phyloP scores from a whole-genome alignment of 2,888 invertebrate genomes.

The Gastracanthus pulcherrimus region DNA sequence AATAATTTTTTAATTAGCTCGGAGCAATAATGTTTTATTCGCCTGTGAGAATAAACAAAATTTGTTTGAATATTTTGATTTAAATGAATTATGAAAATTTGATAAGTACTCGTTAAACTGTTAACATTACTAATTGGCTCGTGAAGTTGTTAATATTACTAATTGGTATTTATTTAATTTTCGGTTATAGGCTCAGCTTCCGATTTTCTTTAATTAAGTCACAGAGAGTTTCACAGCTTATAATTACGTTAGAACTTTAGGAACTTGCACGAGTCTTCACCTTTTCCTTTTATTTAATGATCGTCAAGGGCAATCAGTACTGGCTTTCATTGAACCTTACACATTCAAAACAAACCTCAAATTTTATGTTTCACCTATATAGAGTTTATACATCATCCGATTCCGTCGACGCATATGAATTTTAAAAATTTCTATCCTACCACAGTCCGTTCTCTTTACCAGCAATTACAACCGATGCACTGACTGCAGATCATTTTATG shows the following conservation, averaged over 20 bases:
- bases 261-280: background rate
- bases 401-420: background rate
- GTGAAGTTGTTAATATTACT: no score
- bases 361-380: background rate
- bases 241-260: background rate
- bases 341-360: background rate
- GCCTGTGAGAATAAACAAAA: background rate
- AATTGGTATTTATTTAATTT: background rate
- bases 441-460: no score
- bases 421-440: background rate
- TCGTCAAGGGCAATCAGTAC: conserved; percentile 26
- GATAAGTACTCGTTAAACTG: no score
- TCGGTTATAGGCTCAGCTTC: background rate
- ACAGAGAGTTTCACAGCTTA: no score
- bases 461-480: no score
- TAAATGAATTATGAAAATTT: no score
- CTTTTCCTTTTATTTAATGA: background rate
- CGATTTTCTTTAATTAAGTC: background rate
- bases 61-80: background rate
- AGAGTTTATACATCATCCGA: background rate
- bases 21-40: no score
- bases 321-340: background rate
- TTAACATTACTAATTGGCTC: no score
- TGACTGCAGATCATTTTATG: background rate
- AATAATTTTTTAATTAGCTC: background rate